phyloP scores from a whole-genome alignment of 2,888 invertebrate genomes.

The Orchesella flavescens region DNA sequence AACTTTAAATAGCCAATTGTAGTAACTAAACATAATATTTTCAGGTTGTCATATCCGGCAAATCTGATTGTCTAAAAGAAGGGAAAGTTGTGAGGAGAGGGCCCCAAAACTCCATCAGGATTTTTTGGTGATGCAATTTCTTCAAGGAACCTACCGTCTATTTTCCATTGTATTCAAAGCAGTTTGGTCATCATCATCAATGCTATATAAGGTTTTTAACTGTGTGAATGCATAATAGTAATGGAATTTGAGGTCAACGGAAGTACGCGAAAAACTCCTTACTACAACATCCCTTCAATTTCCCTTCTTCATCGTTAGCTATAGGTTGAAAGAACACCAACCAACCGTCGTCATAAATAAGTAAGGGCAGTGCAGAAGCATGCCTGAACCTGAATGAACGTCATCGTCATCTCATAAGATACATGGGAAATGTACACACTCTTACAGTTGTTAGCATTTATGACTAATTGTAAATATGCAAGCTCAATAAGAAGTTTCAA shows the following conservation, averaged over 20 bases:
- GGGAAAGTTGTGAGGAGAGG: conserved; percentile 39
- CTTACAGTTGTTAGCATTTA: no score
- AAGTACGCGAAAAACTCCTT: conserved; percentile 29
- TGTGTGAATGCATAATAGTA: no score
- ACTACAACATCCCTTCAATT: background rate
- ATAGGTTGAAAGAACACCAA: no score
- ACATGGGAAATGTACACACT: no score
- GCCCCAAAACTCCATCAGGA: background rate
- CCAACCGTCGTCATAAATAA: no score
- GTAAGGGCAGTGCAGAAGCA: no score
- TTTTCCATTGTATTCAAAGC: conserved; percentile 6
- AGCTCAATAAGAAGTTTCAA: no score
- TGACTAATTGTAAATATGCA: no score
- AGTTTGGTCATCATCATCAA: no score
- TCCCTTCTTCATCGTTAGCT: background rate
- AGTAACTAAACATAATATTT: background rate
- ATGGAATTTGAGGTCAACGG: conserved; percentile 37
- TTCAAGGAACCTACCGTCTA: background rate
- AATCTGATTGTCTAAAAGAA: conserved; percentile 5
- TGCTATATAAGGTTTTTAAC: no score
- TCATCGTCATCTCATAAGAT: no score
- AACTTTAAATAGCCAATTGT: conserved; percentile 1
- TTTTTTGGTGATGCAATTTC: conserved; percentile 32
- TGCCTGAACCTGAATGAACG: no score
- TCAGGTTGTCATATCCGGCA: conserved; percentile 54